Evolutionary conservation across 2,113 vertebrate genomes (phyloP).

Genomic region (Pelecanoides urinatrix): DNA sequence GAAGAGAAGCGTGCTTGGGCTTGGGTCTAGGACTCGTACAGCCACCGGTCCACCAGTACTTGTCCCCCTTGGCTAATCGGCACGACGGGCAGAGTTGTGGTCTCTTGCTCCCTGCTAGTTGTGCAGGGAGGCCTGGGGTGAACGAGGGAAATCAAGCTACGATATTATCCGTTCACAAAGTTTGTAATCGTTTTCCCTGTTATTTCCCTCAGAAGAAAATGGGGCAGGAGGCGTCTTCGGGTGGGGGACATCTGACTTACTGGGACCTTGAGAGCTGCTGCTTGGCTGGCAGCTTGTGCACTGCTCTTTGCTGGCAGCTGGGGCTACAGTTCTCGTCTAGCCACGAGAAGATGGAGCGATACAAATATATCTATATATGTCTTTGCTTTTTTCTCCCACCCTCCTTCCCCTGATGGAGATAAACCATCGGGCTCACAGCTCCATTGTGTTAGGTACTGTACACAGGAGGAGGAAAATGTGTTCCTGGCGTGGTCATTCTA

Average conservation of each 20-base stretch:
- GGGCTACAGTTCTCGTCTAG: background rate
- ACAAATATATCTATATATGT: accelerated
- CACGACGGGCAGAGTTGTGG: background rate
- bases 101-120: background rate
- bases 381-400: background rate
- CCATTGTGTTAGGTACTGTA: background rate
- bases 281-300: background rate
- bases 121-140: background rate
- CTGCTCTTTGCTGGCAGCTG: background rate
- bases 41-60: no score
- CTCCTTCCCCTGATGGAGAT: background rate
- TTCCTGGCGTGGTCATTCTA: background rate
- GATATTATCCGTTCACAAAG: background rate
- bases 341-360: accelerated
- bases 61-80: no score
- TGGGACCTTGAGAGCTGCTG: background rate
- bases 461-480: accelerated
- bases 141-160: background rate
- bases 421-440: accelerated
- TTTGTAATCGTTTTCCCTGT: background rate
- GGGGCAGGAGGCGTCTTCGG: background rate
- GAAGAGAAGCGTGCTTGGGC: background rate
- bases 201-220: background rate
- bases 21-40: background rate
- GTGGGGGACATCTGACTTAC: background rate